Evolutionary conservation across 2,888 invertebrate species (phyloP).

Genomic region (Pseudolycoriella hygida): DNA sequence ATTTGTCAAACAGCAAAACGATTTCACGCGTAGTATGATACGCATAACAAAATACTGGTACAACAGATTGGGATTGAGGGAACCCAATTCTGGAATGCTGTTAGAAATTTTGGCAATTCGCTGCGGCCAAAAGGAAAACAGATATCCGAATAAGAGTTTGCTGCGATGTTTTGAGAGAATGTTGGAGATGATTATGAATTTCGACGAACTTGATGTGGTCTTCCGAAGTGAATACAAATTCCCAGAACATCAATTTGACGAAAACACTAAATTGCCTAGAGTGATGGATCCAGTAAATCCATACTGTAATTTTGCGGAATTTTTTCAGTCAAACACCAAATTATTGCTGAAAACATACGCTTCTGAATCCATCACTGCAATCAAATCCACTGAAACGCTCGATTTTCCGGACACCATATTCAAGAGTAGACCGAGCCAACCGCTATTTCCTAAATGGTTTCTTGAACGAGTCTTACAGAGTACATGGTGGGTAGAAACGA

Average conservation of each 20-base stretch:
- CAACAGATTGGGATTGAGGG: no score
- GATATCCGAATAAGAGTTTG: neutral
- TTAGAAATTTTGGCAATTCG: neutral
- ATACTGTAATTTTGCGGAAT: conserved; percentile 2
- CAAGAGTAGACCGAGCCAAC: no score
- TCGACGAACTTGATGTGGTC: neutral
- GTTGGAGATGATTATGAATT: neutral
- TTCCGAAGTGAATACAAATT: no score
- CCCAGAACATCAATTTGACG: neutral
- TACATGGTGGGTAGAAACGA: no score
- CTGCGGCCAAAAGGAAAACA: neutral
- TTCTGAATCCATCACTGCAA: no score
- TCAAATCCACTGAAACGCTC: no score
- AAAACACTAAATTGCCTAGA: neutral
- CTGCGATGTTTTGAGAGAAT: neutral
- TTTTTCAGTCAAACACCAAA: no score
- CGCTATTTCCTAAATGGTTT: no score
- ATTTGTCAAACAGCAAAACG: conserved; percentile 1
- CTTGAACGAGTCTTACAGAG: no score
- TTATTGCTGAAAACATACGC: no score
- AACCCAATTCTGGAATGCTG: no score
- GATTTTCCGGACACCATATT: no score
- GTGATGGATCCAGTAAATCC: conserved; percentile 4
- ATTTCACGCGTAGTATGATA: neutral
- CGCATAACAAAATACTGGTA: conserved; percentile 3